Percentiles rank a stretch among this genome's conserved stretches.
Evolutionary conservation across 2,888 invertebrate species (phyloP).

Genomic region (Cremastinae sp.): DNA sequence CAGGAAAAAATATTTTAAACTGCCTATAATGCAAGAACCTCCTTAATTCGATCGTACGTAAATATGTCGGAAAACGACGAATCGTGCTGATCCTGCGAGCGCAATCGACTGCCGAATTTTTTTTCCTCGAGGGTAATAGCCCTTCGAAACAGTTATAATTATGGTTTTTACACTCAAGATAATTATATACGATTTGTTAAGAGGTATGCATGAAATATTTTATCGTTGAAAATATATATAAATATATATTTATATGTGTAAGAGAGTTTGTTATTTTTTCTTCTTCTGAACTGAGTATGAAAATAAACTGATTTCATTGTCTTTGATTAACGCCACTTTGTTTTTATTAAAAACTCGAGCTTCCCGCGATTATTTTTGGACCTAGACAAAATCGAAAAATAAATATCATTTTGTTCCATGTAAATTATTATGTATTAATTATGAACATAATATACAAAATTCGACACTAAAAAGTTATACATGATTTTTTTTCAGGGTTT

Average conservation of each 20-base stretch:
- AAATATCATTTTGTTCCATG: not conserved
- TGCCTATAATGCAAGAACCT: too few relatives aligned
- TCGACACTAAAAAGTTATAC: slow-evolving; percentile 69
- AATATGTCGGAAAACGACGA: slow-evolving; percentile 31
- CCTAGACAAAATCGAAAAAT: slow-evolving; percentile 8
- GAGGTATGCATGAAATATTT: slow-evolving; percentile 48
- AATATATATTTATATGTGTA: slow-evolving; percentile 58
- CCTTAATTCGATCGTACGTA: slow-evolving; percentile 27
- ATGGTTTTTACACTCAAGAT: slow-evolving; percentile 36
- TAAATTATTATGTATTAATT: slow-evolving; percentile 67
- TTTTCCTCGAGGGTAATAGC: slow-evolving; percentile 21
- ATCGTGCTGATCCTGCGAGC: slow-evolving; percentile 14
- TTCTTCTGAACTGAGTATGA: slow-evolving; percentile 60
- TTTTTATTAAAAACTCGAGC: not conserved
- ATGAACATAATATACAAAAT: slow-evolving; percentile 76
- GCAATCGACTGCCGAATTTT: slow-evolving; percentile 38
- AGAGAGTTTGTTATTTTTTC: slow-evolving; percentile 65
- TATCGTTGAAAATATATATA: slow-evolving; percentile 61
- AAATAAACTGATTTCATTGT: slow-evolving; percentile 63
- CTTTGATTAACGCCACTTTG: slow-evolving; percentile 51
- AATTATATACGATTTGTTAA: slow-evolving; percentile 47
- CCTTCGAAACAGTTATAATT: slow-evolving; percentile 14
- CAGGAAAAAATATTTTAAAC: too few relatives aligned
- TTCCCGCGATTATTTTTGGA: not conserved
- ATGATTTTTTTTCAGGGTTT: slow-evolving; percentile 23